These are phyloP conservation scores for Blomia tropicalis DNA, from an alignment of 2,888 invertebrate species.

Conservation along the genomic window DNA sequence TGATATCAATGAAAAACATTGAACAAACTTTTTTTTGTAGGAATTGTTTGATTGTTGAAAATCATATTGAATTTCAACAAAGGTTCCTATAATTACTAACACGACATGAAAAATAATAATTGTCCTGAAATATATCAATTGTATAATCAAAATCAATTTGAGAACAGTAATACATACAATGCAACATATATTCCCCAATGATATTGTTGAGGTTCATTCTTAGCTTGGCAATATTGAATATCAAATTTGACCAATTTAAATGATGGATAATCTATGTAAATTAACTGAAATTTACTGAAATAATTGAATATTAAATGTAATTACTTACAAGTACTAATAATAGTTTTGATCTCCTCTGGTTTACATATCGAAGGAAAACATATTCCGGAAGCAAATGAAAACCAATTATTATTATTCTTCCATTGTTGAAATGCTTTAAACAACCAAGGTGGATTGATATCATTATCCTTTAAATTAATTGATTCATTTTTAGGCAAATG, in stretches of 20 bases:
- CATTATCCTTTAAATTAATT: background rate
- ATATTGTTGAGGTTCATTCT: background rate
- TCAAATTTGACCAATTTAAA: background rate
- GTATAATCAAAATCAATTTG: background rate
- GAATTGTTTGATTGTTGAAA: background rate
- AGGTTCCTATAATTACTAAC: background rate
- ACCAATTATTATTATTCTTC: slow-evolving; percentile 11
- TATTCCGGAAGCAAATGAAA: slow-evolving; percentile 1
- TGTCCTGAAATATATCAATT: background rate
- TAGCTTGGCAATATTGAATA: slow-evolving; percentile 15
- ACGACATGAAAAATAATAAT: background rate
- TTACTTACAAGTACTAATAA: background rate
- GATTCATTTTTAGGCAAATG: background rate
- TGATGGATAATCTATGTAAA: background rate
- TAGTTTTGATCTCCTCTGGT: background rate
- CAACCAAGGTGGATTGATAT: slow-evolving; percentile 4
- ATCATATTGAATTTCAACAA: background rate
- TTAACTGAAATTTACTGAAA: no score
- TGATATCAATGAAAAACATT: slow-evolving; percentile 17
- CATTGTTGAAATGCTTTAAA: slow-evolving; percentile 3
- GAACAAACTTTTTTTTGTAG: background rate
- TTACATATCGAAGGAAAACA: slow-evolving; percentile 21
- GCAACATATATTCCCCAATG: background rate
- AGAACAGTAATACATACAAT: background rate
- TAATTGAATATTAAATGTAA: no score